These are phyloP conservation scores for Trinectes maculatus DNA, from an alignment of 2,113 vertebrate genomes.

Conservation along the genomic window DNA sequence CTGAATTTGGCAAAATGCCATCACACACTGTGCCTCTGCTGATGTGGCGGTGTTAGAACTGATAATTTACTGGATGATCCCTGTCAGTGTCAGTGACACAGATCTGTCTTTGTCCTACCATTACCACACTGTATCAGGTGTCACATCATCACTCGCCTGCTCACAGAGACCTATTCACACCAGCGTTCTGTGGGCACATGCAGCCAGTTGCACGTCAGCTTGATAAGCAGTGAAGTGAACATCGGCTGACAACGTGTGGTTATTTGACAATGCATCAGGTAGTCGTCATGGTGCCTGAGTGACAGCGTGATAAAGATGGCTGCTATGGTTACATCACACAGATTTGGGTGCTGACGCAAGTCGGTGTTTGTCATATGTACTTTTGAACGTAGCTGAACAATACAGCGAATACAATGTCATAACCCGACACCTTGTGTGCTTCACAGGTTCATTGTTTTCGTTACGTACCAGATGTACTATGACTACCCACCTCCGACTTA, in stretches of 20 bases:
- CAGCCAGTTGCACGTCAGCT: background rate
- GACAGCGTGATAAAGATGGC: too few relatives aligned
- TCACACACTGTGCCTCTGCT: background rate
- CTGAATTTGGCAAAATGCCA: background rate
- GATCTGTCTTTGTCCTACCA: too few relatives aligned
- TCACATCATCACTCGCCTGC: too few relatives aligned
- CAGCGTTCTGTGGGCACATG: background rate
- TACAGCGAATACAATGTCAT: background rate
- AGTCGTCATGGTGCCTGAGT: too few relatives aligned
- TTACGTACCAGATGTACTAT: conserved; percentile 94
- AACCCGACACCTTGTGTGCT: conserved; percentile 1
- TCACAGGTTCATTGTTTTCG: conserved; percentile 90
- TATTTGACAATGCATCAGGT: too few relatives aligned
- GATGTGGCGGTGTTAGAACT: background rate
- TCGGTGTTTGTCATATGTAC: too few relatives aligned
- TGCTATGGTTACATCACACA: too few relatives aligned
- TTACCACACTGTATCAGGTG: too few relatives aligned
- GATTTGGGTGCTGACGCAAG: too few relatives aligned
- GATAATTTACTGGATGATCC: background rate
- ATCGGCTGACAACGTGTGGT: too few relatives aligned
- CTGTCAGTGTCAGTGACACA: background rate
- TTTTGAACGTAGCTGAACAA: too few relatives aligned
- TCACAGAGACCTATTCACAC: background rate
- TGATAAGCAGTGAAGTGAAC: too few relatives aligned
- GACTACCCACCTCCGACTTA: conserved; percentile 90